phyloP scores from a whole-genome alignment of 2,888 invertebrate genomes.

The Acanthococcus lagerstroemiae region DNA sequence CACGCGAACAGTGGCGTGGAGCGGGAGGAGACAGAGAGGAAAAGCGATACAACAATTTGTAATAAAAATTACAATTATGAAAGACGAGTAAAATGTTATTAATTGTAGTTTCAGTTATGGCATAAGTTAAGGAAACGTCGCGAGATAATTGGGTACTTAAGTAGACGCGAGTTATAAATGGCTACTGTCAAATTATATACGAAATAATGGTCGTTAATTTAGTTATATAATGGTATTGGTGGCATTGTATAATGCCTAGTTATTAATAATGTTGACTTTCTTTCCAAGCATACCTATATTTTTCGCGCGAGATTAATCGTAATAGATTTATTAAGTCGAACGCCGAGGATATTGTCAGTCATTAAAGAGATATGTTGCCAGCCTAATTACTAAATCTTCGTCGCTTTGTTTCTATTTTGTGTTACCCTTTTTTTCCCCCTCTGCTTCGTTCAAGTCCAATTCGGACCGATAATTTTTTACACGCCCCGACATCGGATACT shows the following conservation, averaged over 20 bases:
- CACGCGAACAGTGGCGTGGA: not conserved
- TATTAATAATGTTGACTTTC: slow-evolving; percentile 32
- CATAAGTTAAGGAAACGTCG: slow-evolving; percentile 28
- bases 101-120: slow-evolving; percentile 25
- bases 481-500: too few species aligned
- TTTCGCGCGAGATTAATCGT: slow-evolving; percentile 26
- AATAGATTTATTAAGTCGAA: slow-evolving; percentile 22
- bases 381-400: slow-evolving; percentile 23
- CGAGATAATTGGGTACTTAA: slow-evolving; percentile 30
- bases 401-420: slow-evolving; percentile 3
- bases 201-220: slow-evolving; percentile 32
- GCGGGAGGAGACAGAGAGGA: not conserved
- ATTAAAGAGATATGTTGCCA: slow-evolving; percentile 22
- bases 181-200: slow-evolving; percentile 31
- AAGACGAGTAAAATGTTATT: slow-evolving; percentile 25
- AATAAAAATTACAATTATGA: slow-evolving; percentile 28
- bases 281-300: slow-evolving; percentile 27
- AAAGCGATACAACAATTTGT: slow-evolving; percentile 28
- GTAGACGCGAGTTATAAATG: slow-evolving; percentile 23
- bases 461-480: not conserved
- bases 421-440: not conserved
- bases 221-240: slow-evolving; percentile 31
- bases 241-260: slow-evolving; percentile 30
- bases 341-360: slow-evolving; percentile 26
- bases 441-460: not conserved